These are phyloP conservation scores for Oceanodroma leucorhoa DNA, from an alignment of 2,797 vertebrate genomes.

Conservation along the genomic window DNA sequence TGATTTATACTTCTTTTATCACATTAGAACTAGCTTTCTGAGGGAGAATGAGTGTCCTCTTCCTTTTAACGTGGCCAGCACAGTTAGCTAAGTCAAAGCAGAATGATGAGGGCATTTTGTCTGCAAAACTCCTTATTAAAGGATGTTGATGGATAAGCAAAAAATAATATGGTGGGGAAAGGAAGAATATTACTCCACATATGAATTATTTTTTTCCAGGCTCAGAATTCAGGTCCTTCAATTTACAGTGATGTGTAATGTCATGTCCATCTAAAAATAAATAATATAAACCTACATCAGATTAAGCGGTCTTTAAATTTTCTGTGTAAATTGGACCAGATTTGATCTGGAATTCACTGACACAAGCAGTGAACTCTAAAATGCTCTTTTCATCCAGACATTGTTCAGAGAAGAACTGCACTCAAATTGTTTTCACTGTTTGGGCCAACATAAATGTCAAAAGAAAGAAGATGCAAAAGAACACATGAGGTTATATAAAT, in stretches of 20 bases:
- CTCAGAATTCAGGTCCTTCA: not conserved
- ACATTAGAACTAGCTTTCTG: not conserved
- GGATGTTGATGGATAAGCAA: not conserved
- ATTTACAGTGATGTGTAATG: not conserved
- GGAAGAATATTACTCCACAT: not conserved
- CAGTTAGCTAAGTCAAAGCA: not conserved
- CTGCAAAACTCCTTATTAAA: not conserved
- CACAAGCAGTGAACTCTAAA: constrained; percentile 9
- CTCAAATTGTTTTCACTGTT: constrained; percentile 11
- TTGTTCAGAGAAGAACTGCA: not conserved
- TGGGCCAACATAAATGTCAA: constrained; percentile 9
- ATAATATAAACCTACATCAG: not conserved
- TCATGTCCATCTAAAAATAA: not conserved
- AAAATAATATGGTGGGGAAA: not conserved
- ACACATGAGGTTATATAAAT: not conserved
- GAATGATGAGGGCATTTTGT: not conserved
- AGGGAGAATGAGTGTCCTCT: not conserved
- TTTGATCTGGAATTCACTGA: constrained; percentile 19
- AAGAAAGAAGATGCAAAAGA: not conserved
- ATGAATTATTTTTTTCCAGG: not conserved
- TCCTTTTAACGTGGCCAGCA: not conserved
- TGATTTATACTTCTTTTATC: not conserved
- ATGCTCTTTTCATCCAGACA: constrained; percentile 2
- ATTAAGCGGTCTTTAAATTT: not conserved
- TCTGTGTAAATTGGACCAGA: constrained; percentile 12